Percentiles rank a stretch among this genome's conserved stretches.
These are phyloP conservation scores for Panagrolaimus sp. DNA, from an alignment of 1,140 invertebrate genomes.

Conservation along the genomic window DNA sequence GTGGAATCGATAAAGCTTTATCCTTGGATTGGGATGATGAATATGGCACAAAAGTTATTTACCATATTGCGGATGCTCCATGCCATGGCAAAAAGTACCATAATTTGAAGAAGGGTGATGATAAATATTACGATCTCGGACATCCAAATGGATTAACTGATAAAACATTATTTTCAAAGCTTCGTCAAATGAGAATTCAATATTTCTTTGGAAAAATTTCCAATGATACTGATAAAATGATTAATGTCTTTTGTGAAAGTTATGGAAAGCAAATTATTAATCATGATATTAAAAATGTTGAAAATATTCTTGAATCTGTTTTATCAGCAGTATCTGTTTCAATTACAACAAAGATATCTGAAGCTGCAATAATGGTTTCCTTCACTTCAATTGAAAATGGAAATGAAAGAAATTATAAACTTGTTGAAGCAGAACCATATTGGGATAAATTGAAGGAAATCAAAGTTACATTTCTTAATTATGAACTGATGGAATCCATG, in stretches of 20 bases:
- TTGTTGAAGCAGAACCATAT: no score
- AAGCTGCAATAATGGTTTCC: no score
- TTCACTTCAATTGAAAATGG: no score
- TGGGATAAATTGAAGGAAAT: no score
- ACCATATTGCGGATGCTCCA: conserved; percentile 23
- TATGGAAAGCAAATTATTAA: conserved; percentile 21
- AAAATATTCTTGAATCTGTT: conserved; percentile 17
- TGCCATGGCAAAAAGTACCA: conserved; percentile 18
- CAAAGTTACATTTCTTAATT: no score
- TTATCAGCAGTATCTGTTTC: conserved; percentile 14
- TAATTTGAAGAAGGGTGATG: not conserved
- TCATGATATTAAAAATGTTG: conserved; percentile 16
- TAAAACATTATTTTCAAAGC: conserved; percentile 18
- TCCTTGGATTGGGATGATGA: conserved; percentile 16
- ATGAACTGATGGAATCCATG: no score
- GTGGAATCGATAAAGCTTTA: conserved; percentile 19
- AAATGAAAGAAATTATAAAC: no score
- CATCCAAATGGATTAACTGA: conserved; percentile 19
- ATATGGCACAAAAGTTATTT: conserved; percentile 22
- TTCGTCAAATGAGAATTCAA: conserved; percentile 16
- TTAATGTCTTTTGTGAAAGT: conserved; percentile 17
- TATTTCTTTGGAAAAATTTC: conserved; percentile 23
- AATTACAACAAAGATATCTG: not conserved
- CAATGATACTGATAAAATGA: conserved; percentile 18
- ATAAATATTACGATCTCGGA: conserved; percentile 18